Evolutionary conservation across 2,113 vertebrate genomes (phyloP), one percentile per base, ranked within the genome.

Genomic region (Colistium nudipinnis): DNA sequence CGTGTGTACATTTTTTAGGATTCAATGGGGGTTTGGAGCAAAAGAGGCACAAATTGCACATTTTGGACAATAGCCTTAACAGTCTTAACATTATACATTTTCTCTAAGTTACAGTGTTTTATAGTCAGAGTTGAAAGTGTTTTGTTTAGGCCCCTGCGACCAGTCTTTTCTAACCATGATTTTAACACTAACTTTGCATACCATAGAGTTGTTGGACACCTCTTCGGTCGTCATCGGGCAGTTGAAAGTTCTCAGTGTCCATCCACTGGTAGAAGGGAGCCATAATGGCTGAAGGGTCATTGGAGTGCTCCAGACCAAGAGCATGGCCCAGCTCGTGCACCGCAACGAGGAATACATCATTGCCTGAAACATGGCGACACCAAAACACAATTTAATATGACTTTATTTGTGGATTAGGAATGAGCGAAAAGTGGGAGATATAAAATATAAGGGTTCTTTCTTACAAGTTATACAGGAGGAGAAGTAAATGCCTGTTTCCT

Each of bases 261-360:
- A 97, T 97, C 95, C 95, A 97, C 83, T 96, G 95, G 87, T 97
- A 97, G 83, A 96, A 97, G 3, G 96, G 96, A 0, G 95, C 95
- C 96, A 97, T 97, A 79, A 97, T 96, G 76, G 96, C 95, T 0
- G 95, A 96, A 0, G 95, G 95, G 60, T 97, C 96, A 1, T 88
- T 95, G 47, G 96, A 97, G 76, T 97, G 96, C 75, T 97, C 96
- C 28, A 97, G 84, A 52, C 96, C 96, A 62, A 97, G 76, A 27
- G 96, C 96, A 13, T 97, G 96, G 35, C 96, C 96, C 78, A 97
- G 76, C 77, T 97, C 96, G 9, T 97, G 96, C 45, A 96, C 94
- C 2, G 96, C 91, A 52, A 97, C 96, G 71, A 97, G 89, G 85
- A 97, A 97, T 60, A 97, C 68, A 53, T 97, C 94, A 69, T 96